Evolutionary conservation across 2,113 vertebrate species (phyloP).

Genomic region (Actenoides hombroni): DNA sequence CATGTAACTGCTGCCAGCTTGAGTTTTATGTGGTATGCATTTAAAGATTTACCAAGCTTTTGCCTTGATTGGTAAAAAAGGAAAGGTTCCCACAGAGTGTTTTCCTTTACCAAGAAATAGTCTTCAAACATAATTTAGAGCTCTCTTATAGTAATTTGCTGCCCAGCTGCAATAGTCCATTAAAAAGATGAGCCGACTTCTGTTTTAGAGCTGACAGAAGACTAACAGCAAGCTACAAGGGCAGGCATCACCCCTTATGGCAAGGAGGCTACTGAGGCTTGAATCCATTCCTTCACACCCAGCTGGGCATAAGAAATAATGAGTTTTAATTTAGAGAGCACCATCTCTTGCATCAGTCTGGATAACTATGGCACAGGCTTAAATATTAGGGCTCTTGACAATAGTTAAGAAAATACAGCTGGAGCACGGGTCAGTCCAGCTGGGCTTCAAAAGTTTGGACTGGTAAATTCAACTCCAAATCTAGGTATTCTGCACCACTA

Average conservation of each 20-base stretch:
- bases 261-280: background rate
- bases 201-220: background rate
- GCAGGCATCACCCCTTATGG: background rate
- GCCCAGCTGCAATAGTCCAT: background rate
- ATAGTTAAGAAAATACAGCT: background rate
- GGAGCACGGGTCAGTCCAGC: background rate
- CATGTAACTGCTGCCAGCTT: background rate
- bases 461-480: background rate
- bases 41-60: background rate
- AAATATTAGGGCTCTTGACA: background rate
- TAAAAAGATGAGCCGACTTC: background rate
- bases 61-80: background rate
- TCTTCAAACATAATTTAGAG: background rate
- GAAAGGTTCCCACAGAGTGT: background rate
- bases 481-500: background rate
- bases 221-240: background rate
- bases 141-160: background rate
- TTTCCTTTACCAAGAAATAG: background rate
- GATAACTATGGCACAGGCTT: rapidly evolving
- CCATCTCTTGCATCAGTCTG: background rate
- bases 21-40: background rate
- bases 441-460: background rate
- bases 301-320: background rate
- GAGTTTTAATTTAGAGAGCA: background rate
- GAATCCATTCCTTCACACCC: background rate